Conservation (phyloP, 2,888 invertebrate genomes). For the Drosophila buzzatii region DNA sequence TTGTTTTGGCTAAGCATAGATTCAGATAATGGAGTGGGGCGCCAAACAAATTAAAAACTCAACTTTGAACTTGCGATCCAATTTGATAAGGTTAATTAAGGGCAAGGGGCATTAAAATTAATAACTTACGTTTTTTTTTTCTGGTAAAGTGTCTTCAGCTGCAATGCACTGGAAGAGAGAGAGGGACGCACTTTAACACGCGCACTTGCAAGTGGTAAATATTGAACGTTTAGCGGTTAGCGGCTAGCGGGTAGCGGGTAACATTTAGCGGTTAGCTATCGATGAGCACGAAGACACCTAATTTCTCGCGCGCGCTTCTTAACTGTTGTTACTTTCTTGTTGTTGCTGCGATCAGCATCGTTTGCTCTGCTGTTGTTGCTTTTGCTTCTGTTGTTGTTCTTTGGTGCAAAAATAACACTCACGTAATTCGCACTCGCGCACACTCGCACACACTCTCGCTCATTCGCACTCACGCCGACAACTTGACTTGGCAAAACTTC, state of each 20-base stretch:
- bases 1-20: conserved; percentile 46
- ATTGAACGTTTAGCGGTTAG: conserved; percentile 1
- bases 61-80: conserved; percentile 55
- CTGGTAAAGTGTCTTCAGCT: conserved; percentile 18
- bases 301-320: conserved; percentile 53
- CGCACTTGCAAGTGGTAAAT: conserved; percentile 13
- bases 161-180: conserved; percentile 5
- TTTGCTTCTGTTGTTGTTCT: conserved; percentile 18
- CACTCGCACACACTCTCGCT: conserved; percentile 11
- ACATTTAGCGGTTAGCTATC: conserved; percentile 5
- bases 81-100: conserved; percentile 65
- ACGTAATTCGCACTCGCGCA: conserved; percentile 15
- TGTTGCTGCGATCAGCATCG: conserved; percentile 32
- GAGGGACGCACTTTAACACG: conserved; percentile 3
- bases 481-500: conserved; percentile 82
- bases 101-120: conserved; percentile 45
- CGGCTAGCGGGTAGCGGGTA: conserved; percentile 6
- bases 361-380: conserved; percentile 2
- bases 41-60: conserved; percentile 36
- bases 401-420: conserved; percentile 46
- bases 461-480: conserved; percentile 53
- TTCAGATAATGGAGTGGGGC: conserved; percentile 37
- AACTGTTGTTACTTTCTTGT: conserved; percentile 39
- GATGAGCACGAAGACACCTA: conserved; percentile 4
- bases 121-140: conserved; percentile 61